Conservation (phyloP, 2,113 vertebrate genomes). For the Pampusana beccarii region DNA sequence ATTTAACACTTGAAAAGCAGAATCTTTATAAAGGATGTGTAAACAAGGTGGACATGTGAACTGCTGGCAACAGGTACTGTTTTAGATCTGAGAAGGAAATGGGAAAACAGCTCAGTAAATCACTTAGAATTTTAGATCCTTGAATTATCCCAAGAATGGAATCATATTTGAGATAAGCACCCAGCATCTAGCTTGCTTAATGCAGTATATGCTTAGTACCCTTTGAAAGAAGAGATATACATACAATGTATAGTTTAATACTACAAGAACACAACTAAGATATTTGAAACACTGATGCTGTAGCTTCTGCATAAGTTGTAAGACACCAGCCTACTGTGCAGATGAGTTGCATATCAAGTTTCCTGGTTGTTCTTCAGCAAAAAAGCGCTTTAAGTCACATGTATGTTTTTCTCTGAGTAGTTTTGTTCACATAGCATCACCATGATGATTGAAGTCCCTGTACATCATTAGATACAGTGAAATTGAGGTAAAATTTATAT, state of each 20-base stretch:
- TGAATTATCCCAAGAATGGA: not conserved
- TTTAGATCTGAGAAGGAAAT: not conserved
- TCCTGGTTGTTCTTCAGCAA: not conserved
- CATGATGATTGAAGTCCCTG: not conserved
- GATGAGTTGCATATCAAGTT: not conserved
- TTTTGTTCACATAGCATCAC: not conserved
- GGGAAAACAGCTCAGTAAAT: not conserved
- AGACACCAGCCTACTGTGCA: not conserved
- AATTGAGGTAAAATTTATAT: not conserved
- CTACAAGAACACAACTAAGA: not conserved
- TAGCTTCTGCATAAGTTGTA: not conserved
- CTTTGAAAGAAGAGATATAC: not conserved
- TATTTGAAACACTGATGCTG: not conserved
- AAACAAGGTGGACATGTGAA: not conserved
- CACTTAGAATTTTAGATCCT: not conserved
- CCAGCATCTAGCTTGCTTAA: not conserved
- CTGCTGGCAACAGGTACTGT: not conserved
- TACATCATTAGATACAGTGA: not conserved
- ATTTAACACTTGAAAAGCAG: not conserved
- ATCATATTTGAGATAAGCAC: not conserved
- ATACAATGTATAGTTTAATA: not conserved
- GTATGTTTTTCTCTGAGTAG: not conserved
- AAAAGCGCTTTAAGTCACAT: no score
- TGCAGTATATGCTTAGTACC: not conserved
- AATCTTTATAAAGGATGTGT: not conserved